Evolutionary conservation across 2,888 invertebrate genomes (phyloP).

Genomic region (Anoncus sp.): DNA sequence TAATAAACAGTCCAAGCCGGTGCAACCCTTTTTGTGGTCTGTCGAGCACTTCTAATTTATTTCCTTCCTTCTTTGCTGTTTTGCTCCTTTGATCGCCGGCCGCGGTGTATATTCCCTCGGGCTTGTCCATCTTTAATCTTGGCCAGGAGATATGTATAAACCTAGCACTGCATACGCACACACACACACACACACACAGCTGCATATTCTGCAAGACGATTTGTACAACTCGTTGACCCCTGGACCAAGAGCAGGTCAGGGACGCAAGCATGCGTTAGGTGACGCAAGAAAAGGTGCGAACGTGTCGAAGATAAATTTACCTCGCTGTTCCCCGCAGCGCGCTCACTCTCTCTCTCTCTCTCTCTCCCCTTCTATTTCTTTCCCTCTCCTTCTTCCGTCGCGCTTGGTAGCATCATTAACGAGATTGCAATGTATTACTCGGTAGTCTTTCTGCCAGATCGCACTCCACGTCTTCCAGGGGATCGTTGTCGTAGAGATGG

Average conservation of each 20-base stretch:
- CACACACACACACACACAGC: slow-evolving; percentile 20
- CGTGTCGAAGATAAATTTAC: slow-evolving; percentile 51
- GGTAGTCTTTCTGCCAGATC: slow-evolving; percentile 76
- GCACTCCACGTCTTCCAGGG: slow-evolving; percentile 41
- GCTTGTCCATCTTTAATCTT: slow-evolving; percentile 11
- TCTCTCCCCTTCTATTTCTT: too few relatives aligned
- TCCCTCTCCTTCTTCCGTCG: slow-evolving; percentile 45
- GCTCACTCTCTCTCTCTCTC: slow-evolving; percentile 40
- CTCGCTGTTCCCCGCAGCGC: slow-evolving; percentile 33
- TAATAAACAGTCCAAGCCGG: slow-evolving; percentile 47
- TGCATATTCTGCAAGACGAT: slow-evolving; percentile 42
- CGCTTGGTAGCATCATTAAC: slow-evolving; percentile 75
- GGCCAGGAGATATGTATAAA: slow-evolving; percentile 4
- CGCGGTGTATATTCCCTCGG: slow-evolving; percentile 3
- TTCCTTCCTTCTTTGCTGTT: slow-evolving; percentile 42
- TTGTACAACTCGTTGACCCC: slow-evolving; percentile 58
- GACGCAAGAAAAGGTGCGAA: slow-evolving; percentile 47
- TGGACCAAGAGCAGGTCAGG: slow-evolving; percentile 53
- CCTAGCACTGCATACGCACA: not conserved
- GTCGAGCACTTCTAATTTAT: slow-evolving; percentile 42
- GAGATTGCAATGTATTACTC: slow-evolving; percentile 81
- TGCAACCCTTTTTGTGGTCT: slow-evolving; percentile 18
- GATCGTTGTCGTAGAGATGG: slow-evolving; percentile 42
- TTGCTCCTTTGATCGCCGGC: slow-evolving; percentile 14
- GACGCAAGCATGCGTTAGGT: slow-evolving; percentile 53